Evolutionary conservation across 2,113 vertebrate species (phyloP), one percentile per base, ranked within the genome.

Genomic region (Rhinolophus sinicus): DNA sequence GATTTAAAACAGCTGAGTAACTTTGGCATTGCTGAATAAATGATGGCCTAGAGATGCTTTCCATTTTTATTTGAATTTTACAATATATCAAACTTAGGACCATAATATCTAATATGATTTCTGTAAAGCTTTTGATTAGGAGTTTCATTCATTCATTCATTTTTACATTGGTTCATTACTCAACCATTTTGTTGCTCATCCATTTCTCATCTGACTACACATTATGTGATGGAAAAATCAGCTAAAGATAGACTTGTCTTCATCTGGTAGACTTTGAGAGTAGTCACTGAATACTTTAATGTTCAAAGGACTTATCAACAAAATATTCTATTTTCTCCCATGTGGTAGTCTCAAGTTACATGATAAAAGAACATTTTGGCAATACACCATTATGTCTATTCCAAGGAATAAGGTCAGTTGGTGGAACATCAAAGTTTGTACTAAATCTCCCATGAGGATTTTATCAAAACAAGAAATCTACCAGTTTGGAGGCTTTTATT

Each of bases 61-160:
- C 58, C 8, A 78, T 67, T 93, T 94, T 87, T 77, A 85, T 82
- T 77, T 94, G 33, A 88, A 82, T 69, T 73, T 93, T 83, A 44
- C 11, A 93, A 52, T 13, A 58, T 38, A 33, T 90, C 22, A 92
- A 40, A 56, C 8, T 69, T 33, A 93, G 50, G 78, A 75, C 5
- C 7, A 44, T 38, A n/a, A 21, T 60, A 88, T 64, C 8, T 60
- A 93, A 78, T 44, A 35, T 38, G 50, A 84, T 40, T 91, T 85
- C 8, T 52, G 93, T 86, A 88, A 64, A 93, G 24, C 2, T 8
- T 78, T 82, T 93, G 40, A 11, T 93, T 87, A 5, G 72, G 69
- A 75, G 21, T 76, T 84, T 75, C 15, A 93, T 67, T 72, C 30
- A 50, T 35, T 60, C 11, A 82, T 60, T 88, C 80, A 76, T 52